phyloP scores from a whole-genome alignment of 2,113 vertebrate genomes.

The Corydoras maculifer region DNA sequence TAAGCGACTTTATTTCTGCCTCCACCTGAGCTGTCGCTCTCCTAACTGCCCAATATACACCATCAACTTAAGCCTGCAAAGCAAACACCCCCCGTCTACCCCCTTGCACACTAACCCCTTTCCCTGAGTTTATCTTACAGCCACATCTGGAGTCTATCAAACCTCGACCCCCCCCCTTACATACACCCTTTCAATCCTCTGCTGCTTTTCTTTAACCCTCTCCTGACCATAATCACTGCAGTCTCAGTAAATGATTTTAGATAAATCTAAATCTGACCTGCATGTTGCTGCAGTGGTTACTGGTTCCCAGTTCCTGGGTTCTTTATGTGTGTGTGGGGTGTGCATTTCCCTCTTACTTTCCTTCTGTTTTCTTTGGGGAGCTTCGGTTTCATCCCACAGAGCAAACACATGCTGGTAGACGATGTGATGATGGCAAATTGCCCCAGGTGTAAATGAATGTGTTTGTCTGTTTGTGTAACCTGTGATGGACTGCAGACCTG shows the following conservation, averaged over 20 bases:
- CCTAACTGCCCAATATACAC: conserved; percentile 63
- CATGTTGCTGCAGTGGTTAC: too few relatives aligned
- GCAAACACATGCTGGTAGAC: too few relatives aligned
- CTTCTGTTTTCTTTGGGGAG: too few relatives aligned
- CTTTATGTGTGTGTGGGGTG: too few relatives aligned
- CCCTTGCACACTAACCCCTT: conserved; percentile 63
- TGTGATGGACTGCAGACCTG: too few relatives aligned
- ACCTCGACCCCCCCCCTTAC: conserved; percentile 41
- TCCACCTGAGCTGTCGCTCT: conserved; percentile 55
- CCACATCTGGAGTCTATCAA: conserved; percentile 79
- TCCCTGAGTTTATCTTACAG: conserved; percentile 73
- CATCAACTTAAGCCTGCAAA: conserved; percentile 62
- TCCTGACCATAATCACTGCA: conserved; percentile 57
- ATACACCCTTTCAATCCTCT: conserved; percentile 54
- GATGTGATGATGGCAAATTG: too few relatives aligned
- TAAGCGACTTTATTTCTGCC: conserved; percentile 18
- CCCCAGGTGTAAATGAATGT: too few relatives aligned
- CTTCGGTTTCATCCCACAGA: too few relatives aligned
- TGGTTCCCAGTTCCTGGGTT: too few relatives aligned
- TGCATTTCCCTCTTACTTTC: too few relatives aligned
- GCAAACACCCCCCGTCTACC: conserved; percentile 67
- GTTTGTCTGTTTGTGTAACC: too few relatives aligned
- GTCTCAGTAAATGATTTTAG: background rate
- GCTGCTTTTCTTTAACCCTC: conserved; percentile 70
- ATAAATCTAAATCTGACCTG: too few relatives aligned